Conservation (phyloP, 2,888 invertebrate genomes). For the Stomorhina lunata region DNA sequence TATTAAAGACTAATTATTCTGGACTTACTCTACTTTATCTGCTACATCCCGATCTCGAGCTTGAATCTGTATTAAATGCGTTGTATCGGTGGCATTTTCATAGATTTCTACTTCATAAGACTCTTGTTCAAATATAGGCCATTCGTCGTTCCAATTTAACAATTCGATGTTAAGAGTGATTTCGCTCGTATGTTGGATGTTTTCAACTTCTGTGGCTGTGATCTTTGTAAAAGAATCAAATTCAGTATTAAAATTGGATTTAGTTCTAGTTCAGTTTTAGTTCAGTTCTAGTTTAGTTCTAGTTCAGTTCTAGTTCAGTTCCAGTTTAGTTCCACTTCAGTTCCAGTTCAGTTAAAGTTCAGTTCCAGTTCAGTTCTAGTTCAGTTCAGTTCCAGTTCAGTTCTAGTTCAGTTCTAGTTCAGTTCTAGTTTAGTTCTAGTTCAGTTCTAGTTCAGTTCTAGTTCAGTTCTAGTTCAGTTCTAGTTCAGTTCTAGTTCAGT, state of each 20-base stretch:
- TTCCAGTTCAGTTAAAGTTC: too few relatives aligned
- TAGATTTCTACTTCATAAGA: constrained; percentile 79
- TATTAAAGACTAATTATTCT: neutral
- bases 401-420: neutral
- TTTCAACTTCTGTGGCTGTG: constrained; percentile 74
- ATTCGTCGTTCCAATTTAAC: constrained; percentile 86
- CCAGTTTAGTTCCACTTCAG: too few relatives aligned
- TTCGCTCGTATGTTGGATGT: constrained; percentile 73
- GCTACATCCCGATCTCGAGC: constrained; percentile 84
- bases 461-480: neutral
- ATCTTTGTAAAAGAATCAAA: constrained; percentile 71
- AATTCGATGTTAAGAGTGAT: constrained; percentile 81
- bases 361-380: neutral
- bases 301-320: too few relatives aligned
- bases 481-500: constrained; percentile 10
- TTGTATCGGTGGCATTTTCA: constrained; percentile 82
- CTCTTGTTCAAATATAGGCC: constrained; percentile 82
- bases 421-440: constrained; percentile 4
- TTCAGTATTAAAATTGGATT: neutral
- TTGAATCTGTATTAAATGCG: constrained; percentile 80
- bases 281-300: constrained; percentile 34
- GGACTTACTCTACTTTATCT: constrained; percentile 82
- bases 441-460: constrained; percentile 2
- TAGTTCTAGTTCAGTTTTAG: constrained; percentile 19
- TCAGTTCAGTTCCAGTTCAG: constrained; percentile 9